phyloP scores from a whole-genome alignment of 2,888 invertebrate genomes.

The Conchocele bisecta region DNA sequence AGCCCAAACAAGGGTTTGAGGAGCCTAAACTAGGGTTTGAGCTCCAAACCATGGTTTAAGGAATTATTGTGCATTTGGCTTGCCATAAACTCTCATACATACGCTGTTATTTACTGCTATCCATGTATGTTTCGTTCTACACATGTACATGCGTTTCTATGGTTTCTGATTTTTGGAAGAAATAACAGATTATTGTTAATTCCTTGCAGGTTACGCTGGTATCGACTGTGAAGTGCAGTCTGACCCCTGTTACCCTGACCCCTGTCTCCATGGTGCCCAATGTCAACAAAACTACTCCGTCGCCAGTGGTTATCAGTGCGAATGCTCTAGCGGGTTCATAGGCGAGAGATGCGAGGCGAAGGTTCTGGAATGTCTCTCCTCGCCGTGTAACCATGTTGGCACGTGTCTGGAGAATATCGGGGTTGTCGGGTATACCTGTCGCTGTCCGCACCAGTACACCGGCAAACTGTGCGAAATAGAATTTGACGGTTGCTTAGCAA shows the following conservation, averaged over 20 bases:
- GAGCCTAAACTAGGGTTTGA: too few relatives aligned
- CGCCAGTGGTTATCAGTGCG: conserved; percentile 69
- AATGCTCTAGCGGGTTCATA: conserved; percentile 72
- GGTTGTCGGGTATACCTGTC: conserved; percentile 85
- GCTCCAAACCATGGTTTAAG: too few relatives aligned
- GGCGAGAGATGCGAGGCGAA: conserved; percentile 71
- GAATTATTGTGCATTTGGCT: too few relatives aligned
- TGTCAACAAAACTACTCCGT: conserved; percentile 65
- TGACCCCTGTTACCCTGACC: conserved; percentile 73
- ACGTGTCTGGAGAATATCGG: conserved; percentile 84
- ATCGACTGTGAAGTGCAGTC: conserved; percentile 91
- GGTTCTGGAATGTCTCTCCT: conserved; percentile 57
- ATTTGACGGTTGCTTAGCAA: conserved; percentile 95
- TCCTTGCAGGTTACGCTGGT: conserved; percentile 87
- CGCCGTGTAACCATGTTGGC: conserved; percentile 94
- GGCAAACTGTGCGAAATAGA: conserved; percentile 89
- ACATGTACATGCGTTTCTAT: too few relatives aligned
- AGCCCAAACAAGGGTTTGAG: too few relatives aligned
- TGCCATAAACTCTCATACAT: too few relatives aligned
- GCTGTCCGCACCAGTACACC: conserved; percentile 62
- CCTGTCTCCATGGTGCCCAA: conserved; percentile 74
- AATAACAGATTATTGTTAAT: too few relatives aligned
- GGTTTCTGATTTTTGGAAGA: too few relatives aligned
- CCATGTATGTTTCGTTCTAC: too few relatives aligned
- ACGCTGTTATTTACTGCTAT: too few relatives aligned